Conservation (phyloP, 2,113 vertebrate species). For the Stictonetta naevosa region DNA sequence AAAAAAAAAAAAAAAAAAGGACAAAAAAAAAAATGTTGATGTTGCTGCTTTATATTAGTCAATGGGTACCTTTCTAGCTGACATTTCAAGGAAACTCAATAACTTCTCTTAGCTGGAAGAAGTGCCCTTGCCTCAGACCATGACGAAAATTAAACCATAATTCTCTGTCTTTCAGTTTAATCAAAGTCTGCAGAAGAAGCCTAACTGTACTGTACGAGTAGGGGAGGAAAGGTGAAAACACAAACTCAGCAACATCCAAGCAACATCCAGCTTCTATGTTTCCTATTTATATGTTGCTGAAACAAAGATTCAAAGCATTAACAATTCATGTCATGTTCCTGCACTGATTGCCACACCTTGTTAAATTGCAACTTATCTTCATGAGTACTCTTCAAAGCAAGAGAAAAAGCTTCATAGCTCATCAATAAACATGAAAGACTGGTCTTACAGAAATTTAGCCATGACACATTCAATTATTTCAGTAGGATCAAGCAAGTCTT, state of each 20-base stretch:
- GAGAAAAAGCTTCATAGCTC: slow-evolving; percentile 28
- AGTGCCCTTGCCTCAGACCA: background rate
- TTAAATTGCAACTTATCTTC: slow-evolving; percentile 1
- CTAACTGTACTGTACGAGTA: background rate
- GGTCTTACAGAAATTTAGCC: slow-evolving; percentile 4
- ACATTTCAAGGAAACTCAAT: background rate
- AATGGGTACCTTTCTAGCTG: background rate
- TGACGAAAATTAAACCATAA: slow-evolving; percentile 13
- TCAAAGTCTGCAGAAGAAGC: background rate
- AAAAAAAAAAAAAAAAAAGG: no score
- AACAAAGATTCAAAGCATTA: slow-evolving; percentile 32
- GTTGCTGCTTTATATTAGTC: background rate
- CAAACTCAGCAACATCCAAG: background rate
- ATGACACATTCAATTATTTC: background rate
- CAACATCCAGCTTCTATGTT: background rate
- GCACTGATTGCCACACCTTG: slow-evolving; percentile 33
- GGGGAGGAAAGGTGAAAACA: background rate
- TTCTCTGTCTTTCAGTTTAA: background rate
- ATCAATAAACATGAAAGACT: background rate
- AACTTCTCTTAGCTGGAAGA: background rate
- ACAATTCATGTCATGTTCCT: slow-evolving; percentile 15
- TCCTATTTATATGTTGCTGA: background rate
- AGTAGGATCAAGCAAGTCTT: background rate
- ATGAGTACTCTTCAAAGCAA: slow-evolving; percentile 53
- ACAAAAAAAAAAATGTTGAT: background rate